Base-by-base conservation (phyloP, 1,140 invertebrate species). In the Eciton burchellii region DNA sequence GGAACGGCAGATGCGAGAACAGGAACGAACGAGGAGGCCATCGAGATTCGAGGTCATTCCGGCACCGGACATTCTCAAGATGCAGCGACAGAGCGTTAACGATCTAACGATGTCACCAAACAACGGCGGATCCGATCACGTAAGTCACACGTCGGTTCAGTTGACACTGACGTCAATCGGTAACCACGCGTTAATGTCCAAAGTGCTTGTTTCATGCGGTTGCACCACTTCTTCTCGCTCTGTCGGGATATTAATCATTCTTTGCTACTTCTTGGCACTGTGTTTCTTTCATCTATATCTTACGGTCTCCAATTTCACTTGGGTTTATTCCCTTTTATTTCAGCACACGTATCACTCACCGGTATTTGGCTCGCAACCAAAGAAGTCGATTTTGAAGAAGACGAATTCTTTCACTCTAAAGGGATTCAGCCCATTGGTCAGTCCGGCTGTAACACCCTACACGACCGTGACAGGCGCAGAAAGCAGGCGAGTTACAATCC, bases 301-400 rank as follows among this genome's bases (percentile, higher is more conserved):
- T 6, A 35, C 6, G 35, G 6, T 35, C 6, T 35, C 6, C 6
- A 35, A 35, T 35, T 35, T 35, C 6, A 35, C 35, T 35, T 35
- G 35, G 35, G 43, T 79, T 41, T 19, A 79, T 12, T 4, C 52
- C 21, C 4, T 43, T 57, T 71, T 49, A 24, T 89, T 84, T 76
- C 63, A 93, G 91, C 93, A 92, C 43, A 91, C 90, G 3, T 94
- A 91, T 84, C 92, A 95, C 90, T 92, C 94, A 73, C 96, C 96
- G 1, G 91, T 95, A 6, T 95, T 95, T 89, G 95, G 95, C 19
- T 93, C 93, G 0, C 95, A 96, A 87, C 97, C 97, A 3, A 96
- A 96, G 71, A 98, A 98, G 92, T 98, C 97, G 0, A 98, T 98
- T 90, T 93, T 98, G 59, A 98, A 98, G 94, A 98, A 98, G 93